A percentile compares a stretch with the other conserved stretches of the same genome.
Conservation (phyloP, 2,113 vertebrate genomes). For the Philantomba maxwellii region DNA sequence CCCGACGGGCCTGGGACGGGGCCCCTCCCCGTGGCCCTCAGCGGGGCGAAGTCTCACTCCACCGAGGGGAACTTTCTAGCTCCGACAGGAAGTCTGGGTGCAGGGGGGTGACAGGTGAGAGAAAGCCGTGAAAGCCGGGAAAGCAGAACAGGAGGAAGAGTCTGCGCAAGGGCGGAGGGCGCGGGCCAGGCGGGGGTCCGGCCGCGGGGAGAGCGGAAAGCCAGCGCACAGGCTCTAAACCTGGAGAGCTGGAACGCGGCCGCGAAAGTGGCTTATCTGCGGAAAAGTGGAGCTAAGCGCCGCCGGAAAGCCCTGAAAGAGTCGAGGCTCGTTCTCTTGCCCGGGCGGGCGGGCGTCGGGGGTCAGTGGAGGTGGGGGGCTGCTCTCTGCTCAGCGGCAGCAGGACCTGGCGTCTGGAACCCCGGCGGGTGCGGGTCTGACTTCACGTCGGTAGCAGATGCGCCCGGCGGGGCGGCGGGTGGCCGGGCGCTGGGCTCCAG, state of each 20-base stretch:
- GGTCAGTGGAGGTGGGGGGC: background rate
- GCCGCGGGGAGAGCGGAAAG: fast-evolving
- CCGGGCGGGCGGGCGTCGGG: background rate
- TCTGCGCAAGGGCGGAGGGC: background rate
- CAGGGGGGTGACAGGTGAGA: background rate
- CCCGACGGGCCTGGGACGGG: fast-evolving
- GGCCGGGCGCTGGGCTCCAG: background rate
- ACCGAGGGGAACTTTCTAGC: background rate
- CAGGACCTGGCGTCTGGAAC: fast-evolving
- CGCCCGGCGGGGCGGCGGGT: background rate
- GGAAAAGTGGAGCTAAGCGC: background rate
- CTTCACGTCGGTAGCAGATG: background rate
- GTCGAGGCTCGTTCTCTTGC: background rate
- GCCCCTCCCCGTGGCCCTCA: fast-evolving
- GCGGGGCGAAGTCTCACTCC: fast-evolving
- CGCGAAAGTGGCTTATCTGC: fast-evolving
- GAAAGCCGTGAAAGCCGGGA: background rate
- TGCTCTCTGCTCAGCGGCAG: background rate
- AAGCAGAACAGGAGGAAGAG: fast-evolving
- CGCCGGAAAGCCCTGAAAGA: fast-evolving
- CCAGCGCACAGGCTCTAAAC: fast-evolving
- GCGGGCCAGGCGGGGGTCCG: fast-evolving
- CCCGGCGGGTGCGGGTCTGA: fast-evolving
- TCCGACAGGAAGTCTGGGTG: background rate
- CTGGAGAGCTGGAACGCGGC: background rate